Conservation (phyloP, 2,113 vertebrate genomes). For the Poicephalus meyeri region DNA sequence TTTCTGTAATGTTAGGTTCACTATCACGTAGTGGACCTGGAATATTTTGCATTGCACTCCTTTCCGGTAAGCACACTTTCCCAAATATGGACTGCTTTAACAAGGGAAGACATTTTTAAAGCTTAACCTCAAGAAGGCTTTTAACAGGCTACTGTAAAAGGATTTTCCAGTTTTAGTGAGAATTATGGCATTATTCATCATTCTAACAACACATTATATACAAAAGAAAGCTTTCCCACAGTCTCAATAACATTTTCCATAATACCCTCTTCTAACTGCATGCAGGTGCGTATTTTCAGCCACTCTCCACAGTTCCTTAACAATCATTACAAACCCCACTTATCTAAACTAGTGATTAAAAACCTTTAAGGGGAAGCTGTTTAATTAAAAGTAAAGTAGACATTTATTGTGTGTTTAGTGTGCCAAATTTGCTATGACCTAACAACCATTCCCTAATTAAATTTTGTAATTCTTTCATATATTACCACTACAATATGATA, state of each 20-base stretch:
- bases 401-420: constrained; percentile 16
- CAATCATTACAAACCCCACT: constrained; percentile 52
- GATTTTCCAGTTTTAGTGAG: background rate
- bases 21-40: background rate
- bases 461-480: constrained; percentile 15
- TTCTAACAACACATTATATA: background rate
- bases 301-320: constrained; percentile 5
- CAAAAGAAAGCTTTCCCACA: background rate
- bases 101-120: background rate
- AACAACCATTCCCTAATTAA: constrained; percentile 38
- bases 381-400: constrained; percentile 67
- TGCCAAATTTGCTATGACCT: constrained; percentile 34
- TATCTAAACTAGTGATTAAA: constrained; percentile 56
- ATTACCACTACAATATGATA: background rate
- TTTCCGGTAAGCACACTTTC: background rate
- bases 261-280: background rate
- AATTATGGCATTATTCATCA: background rate
- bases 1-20: background rate
- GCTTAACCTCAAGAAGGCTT: background rate
- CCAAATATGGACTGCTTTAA: background rate
- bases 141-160: background rate
- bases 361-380: constrained; percentile 35
- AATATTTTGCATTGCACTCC: background rate
- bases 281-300: constrained; percentile 45
- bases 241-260: background rate